Evolutionary conservation across 1,140 invertebrate species (phyloP).

Genomic region (Choristoneura fumiferana): DNA sequence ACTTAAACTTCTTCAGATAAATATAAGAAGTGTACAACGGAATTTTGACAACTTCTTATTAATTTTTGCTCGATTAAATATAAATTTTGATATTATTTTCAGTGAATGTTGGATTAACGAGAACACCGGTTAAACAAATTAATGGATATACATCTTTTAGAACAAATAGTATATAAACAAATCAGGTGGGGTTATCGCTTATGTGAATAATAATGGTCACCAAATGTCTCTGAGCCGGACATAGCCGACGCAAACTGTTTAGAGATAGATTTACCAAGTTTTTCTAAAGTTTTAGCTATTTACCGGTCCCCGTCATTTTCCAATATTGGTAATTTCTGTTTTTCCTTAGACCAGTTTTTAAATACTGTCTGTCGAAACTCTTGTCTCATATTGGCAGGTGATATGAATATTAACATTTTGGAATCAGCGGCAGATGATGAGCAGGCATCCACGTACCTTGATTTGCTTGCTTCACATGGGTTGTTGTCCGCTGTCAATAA

Average conservation of each 20-base stretch:
- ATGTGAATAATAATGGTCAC: slow-evolving; percentile 11
- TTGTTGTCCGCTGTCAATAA: slow-evolving; percentile 18
- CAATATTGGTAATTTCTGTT: slow-evolving; percentile 3
- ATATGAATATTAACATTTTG: slow-evolving; percentile 21
- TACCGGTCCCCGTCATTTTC: slow-evolving; percentile 22
- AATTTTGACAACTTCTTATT: no score
- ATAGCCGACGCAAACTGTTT: slow-evolving; percentile 16
- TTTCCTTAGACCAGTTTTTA: slow-evolving; percentile 13
- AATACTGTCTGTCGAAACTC: background rate
- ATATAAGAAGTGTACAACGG: slow-evolving; percentile 22
- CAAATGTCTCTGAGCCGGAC: slow-evolving; percentile 9
- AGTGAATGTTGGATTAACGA: slow-evolving; percentile 23
- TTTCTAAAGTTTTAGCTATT: slow-evolving; percentile 1
- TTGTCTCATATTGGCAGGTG: slow-evolving; percentile 19
- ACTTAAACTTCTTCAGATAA: slow-evolving; percentile 17
- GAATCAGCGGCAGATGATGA: background rate
- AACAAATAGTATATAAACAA: slow-evolving; percentile 20
- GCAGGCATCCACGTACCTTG: background rate
- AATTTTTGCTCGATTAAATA: background rate
- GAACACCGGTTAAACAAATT: background rate
- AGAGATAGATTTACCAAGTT: background rate
- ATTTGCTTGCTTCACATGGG: slow-evolving; percentile 12
- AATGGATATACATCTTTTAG: slow-evolving; percentile 10
- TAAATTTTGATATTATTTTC: slow-evolving; percentile 17
- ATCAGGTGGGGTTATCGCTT: slow-evolving; percentile 19